Evolutionary conservation across 1,140 invertebrate genomes (phyloP).

Genomic region (Bombus fervidus): DNA sequence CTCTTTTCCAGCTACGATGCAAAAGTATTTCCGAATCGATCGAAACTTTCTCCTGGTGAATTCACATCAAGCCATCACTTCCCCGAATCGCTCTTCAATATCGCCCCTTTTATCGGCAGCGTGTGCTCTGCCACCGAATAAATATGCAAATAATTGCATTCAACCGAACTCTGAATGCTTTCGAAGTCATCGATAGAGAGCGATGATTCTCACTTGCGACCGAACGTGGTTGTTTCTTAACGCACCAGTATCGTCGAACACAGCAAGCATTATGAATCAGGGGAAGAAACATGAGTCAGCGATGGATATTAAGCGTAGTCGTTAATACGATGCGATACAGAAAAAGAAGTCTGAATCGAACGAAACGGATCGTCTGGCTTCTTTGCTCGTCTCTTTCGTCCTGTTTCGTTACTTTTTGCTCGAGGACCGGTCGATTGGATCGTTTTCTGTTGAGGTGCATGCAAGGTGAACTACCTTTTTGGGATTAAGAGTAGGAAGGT

Average conservation of each 20-base stretch:
- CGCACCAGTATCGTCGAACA: conserved; percentile 14
- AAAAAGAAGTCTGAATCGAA: conserved; percentile 8
- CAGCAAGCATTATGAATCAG: conserved; percentile 26
- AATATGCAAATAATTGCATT: conserved; percentile 55
- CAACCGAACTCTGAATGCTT: conserved; percentile 1
- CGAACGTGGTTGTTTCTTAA: conserved; percentile 3
- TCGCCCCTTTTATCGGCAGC: neutral
- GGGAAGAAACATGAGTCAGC: conserved; percentile 47
- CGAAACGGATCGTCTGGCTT: neutral
- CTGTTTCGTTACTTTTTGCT: conserved; percentile 15
- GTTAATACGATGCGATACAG: conserved; percentile 18
- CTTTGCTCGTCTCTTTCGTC: neutral
- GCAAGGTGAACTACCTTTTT: neutral
- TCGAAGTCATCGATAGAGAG: conserved; percentile 1
- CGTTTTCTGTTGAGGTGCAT: neutral
- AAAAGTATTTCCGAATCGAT: neutral
- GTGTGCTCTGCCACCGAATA: conserved; percentile 23
- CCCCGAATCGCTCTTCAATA: neutral
- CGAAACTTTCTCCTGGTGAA: neutral
- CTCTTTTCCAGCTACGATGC: neutral
- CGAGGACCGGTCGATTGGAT: neutral
- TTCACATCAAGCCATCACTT: neutral
- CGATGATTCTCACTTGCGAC: conserved; percentile 2
- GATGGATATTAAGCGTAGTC: conserved; percentile 37
- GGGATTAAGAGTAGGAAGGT: neutral